Conservation (phyloP, 2,888 invertebrate species). For the Dexiosoma caninum region DNA sequence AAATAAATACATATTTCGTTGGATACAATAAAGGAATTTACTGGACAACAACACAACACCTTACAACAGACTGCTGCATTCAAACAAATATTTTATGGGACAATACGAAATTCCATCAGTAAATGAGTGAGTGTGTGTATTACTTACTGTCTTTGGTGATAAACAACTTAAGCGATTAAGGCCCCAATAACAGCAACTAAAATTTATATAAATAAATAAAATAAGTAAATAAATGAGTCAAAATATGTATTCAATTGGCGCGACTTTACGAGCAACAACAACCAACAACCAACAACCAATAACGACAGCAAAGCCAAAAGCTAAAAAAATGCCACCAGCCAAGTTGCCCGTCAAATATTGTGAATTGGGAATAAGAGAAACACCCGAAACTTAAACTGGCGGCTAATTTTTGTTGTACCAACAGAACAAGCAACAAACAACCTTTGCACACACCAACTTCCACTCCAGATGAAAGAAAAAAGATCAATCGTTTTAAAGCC, state of each 20-base stretch:
- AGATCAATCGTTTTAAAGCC: slow-evolving; percentile 56
- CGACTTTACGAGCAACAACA: not conserved
- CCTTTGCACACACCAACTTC: slow-evolving; percentile 15
- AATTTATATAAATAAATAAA: not conserved
- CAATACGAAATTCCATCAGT: slow-evolving; percentile 11
- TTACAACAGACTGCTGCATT: slow-evolving; percentile 19
- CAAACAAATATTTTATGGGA: slow-evolving; percentile 29
- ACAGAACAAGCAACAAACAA: slow-evolving; percentile 26
- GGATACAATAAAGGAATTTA: slow-evolving; percentile 19
- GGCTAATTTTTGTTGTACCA: slow-evolving; percentile 56
- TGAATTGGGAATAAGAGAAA: slow-evolving; percentile 1
- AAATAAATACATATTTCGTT: slow-evolving; percentile 23
- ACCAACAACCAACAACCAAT: too few relatives aligned
- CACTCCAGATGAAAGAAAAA: slow-evolving; percentile 28
- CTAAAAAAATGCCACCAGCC: slow-evolving; percentile 33
- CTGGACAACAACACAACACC: not conserved
- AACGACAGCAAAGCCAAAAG: not conserved
- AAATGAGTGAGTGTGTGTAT: not conserved
- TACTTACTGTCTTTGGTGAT: slow-evolving; percentile 34
- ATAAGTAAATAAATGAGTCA: slow-evolving; percentile 17
- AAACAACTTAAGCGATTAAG: slow-evolving; percentile 53
- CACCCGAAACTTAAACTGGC: slow-evolving; percentile 34
- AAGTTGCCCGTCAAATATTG: slow-evolving; percentile 16
- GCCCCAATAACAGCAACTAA: not conserved
- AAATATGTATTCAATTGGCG: slow-evolving; percentile 48